Evolutionary conservation across 2,888 invertebrate species (phyloP), one percentile per base, ranked within the genome.

Genomic region (Drosophila algonquin): DNA sequence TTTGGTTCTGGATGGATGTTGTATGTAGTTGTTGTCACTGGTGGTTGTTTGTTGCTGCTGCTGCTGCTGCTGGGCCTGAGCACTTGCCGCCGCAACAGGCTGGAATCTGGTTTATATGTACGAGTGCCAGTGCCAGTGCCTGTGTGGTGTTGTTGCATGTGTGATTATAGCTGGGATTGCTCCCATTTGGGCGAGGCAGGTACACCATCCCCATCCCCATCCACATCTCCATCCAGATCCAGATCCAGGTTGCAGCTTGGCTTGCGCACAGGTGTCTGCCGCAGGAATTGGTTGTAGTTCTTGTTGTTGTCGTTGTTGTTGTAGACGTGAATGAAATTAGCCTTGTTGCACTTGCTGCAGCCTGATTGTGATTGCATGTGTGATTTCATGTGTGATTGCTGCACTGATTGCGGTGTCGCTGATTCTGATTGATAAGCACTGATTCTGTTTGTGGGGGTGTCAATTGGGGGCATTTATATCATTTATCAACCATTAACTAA

Each of bases 61-160:
- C 44, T 12, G 32, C 50, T 16, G 35, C 6, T 51, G 50, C 21
- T 50, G 21, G 44, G 16, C 45, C 3, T 50, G 24, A 60, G 70
- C 70, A 67, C 59, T 77, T 73, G 63, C 61, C 74, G 59, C 48
- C 40, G 40, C 40, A 40, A 73, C 79, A 80, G 75, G 72, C 77
- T 79, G 80, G 79, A 87, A 87, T 85, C 85, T 85, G 85, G 85
- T 85, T 85, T 64, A 21, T 56, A 35, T 40, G 40, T 40, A 40
- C 40, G 40, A 40, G 40, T 40, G 40, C 14, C 35, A 12, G 35
- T 1, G 3, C 35, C 12, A 12, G 35, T 40, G 6, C 40, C 3
- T 3, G 40, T n/a, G 14, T 81, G 63, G 54, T 54, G 35, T 40
- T 35, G 44, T 54, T 44, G 44, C 35, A 69, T 56, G 56, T 52